Percentiles rank a stretch among this genome's conserved stretches.
Evolutionary conservation across 1,140 invertebrate species (phyloP).

Genomic region (Apocrypta bakeri): DNA sequence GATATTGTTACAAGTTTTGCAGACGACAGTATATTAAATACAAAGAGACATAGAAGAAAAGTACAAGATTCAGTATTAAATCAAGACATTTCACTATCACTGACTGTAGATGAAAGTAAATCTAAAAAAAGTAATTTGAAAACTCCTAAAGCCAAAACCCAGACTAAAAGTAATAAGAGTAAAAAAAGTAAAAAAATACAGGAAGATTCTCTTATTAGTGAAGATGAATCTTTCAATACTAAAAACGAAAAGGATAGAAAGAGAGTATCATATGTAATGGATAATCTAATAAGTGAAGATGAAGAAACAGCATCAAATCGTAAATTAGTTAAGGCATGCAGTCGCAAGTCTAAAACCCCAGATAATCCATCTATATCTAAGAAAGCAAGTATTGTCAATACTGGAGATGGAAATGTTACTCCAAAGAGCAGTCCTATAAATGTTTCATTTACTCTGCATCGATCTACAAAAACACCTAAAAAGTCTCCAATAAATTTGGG

Average conservation of each 20-base stretch:
- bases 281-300: slow-evolving; percentile 46
- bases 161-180: slow-evolving; percentile 17
- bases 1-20: neutral
- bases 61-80: neutral
- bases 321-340: slow-evolving; percentile 17
- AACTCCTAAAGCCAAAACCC: slow-evolving; percentile 11
- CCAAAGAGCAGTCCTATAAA: slow-evolving; percentile 58
- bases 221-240: slow-evolving; percentile 35
- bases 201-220: slow-evolving; percentile 24
- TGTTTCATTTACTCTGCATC: slow-evolving; percentile 56
- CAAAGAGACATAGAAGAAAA: slow-evolving; percentile 27
- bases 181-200: slow-evolving; percentile 21
- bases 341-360: slow-evolving; percentile 10
- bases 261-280: slow-evolving; percentile 10
- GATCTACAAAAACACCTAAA: slow-evolving; percentile 59
- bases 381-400: neutral
- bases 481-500: slow-evolving; percentile 59
- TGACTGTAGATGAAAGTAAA: slow-evolving; percentile 23
- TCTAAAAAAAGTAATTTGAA: slow-evolving; percentile 14
- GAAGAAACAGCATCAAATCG: neutral
- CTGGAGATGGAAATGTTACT: slow-evolving; percentile 45
- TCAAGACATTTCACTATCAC: slow-evolving; percentile 19
- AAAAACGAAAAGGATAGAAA: slow-evolving; percentile 14
- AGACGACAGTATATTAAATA: neutral
- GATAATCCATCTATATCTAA: slow-evolving; percentile 5